A percentile compares a stretch with the other conserved stretches of the same genome.
Evolutionary conservation across 2,888 invertebrate species (phyloP).

Genomic region (Agrochola macilenta): DNA sequence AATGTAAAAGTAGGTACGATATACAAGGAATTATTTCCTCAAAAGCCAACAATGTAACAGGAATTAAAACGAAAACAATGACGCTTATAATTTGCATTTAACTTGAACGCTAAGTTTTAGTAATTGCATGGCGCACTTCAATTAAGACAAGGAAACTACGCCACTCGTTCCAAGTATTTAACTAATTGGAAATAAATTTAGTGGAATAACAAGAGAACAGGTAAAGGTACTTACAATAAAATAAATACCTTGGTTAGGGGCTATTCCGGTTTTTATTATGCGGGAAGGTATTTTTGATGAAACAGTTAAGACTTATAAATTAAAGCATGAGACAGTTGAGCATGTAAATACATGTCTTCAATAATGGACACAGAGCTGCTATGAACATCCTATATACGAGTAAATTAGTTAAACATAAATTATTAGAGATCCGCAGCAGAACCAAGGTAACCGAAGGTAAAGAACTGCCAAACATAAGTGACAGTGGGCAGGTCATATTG

Average conservation of each 20-base stretch:
- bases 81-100: slow-evolving; percentile 47
- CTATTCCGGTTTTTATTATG: neutral
- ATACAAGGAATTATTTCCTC: slow-evolving; percentile 19
- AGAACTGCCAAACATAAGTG: no score
- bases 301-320: neutral
- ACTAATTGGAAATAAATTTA: slow-evolving; percentile 61
- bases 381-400: neutral
- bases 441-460: neutral
- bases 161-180: slow-evolving; percentile 54
- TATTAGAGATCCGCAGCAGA: neutral
- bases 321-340: neutral
- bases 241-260: neutral
- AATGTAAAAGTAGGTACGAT: neutral
- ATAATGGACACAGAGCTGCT: neutral
- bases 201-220: slow-evolving; percentile 43
- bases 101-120: slow-evolving; percentile 40
- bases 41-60: slow-evolving; percentile 32
- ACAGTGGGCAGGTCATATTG: no score
- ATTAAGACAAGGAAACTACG: slow-evolving; percentile 60
- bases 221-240: slow-evolving; percentile 8
- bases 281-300: neutral
- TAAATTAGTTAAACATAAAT: neutral
- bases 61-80: slow-evolving; percentile 52
- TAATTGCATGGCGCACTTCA: slow-evolving; percentile 54
- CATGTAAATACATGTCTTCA: neutral